These are phyloP conservation scores for Gonatopus flavifemur DNA, from an alignment of 1,140 invertebrate species.

Conservation along the genomic window DNA sequence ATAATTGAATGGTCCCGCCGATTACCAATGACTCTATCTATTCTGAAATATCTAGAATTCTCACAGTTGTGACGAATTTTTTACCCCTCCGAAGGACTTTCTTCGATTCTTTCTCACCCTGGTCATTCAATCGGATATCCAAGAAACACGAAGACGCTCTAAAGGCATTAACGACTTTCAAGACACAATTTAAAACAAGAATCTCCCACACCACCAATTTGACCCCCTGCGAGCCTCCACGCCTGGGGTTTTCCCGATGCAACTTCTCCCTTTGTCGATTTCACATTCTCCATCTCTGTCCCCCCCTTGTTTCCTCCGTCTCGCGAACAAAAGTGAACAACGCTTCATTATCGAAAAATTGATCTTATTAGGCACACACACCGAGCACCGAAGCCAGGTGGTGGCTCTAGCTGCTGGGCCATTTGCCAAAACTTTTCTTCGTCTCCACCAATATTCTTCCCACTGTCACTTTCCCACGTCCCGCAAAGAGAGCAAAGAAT, in stretches of 20 bases:
- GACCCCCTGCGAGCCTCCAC: background rate
- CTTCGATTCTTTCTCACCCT: background rate
- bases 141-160: slow-evolving; percentile 28
- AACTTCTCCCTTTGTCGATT: slow-evolving; percentile 7
- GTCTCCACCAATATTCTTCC: slow-evolving; percentile 14
- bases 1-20: no score
- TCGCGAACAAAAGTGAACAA: slow-evolving; percentile 27
- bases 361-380: slow-evolving; percentile 44
- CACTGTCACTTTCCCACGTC: slow-evolving; percentile 26
- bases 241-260: slow-evolving; percentile 2
- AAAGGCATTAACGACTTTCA: slow-evolving; percentile 39
- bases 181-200: slow-evolving; percentile 33
- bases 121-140: slow-evolving; percentile 15
- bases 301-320: no score
- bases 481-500: background rate
- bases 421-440: slow-evolving; percentile 18
- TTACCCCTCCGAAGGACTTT: background rate
- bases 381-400: background rate
- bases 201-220: slow-evolving; percentile 9
- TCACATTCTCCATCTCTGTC: background rate
- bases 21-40: no score
- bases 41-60: no score
- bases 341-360: slow-evolving; percentile 52
- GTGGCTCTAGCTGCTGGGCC: no score
- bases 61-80: background rate